These are phyloP conservation scores for Caenorhabditis japonica DNA, from an alignment of 2,888 invertebrate genomes.

Conservation along the genomic window DNA sequence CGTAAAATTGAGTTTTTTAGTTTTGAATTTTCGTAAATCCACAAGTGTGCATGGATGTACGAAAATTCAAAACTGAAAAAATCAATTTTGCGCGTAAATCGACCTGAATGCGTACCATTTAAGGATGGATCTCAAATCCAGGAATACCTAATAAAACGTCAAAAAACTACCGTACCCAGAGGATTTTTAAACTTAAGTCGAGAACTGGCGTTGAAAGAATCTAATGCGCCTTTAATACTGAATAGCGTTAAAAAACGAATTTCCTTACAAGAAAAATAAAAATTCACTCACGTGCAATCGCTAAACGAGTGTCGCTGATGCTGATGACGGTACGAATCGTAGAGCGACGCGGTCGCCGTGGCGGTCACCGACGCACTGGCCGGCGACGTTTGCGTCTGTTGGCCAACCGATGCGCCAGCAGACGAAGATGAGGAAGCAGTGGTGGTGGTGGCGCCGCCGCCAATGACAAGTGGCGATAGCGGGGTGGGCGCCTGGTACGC, in stretches of 20 bases:
- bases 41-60: no score
- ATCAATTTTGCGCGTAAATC: no score
- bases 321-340: conserved; percentile 30
- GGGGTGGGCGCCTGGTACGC: conserved; percentile 16
- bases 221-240: background rate
- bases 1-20: no score
- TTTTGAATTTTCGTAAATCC: no score
- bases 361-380: conserved; percentile 18
- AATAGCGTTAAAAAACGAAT: background rate
- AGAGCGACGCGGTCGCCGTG: conserved; percentile 9
- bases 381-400: conserved; percentile 38
- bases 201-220: no score
- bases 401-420: background rate
- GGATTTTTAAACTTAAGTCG: no score
- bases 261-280: no score
- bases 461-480: conserved; percentile 16
- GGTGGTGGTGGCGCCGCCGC: conserved; percentile 1
- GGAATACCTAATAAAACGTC: no score
- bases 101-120: no score
- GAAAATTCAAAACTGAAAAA: no score
- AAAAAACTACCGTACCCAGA: no score
- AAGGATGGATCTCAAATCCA: no score
- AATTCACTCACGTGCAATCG: conserved; percentile 37
- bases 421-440: conserved; percentile 9
- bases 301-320: conserved; percentile 32